Base-by-base conservation (phyloP, 2,888 invertebrate genomes). In the Drosophila macrospina region DNA sequence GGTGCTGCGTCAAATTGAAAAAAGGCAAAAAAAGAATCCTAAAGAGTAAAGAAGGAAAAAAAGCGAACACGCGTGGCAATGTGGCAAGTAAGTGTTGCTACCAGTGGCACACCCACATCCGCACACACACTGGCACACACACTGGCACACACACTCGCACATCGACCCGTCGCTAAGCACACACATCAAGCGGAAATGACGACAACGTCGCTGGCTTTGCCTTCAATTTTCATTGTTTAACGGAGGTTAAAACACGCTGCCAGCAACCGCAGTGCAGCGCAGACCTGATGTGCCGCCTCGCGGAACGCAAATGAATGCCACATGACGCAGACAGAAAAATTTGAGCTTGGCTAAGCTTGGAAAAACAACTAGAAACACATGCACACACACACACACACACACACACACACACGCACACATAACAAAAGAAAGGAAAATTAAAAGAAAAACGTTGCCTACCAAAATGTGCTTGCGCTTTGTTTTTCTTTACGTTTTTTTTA, bases 301-400 rank as follows among this genome's bases (percentile, higher is more conserved):
- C 63, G 64, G 80, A 78, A 69, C 70, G 55, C 64, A 77, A 84
- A 79, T 82, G 86, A 82, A 83, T 83, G 74, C 82, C 69, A 70
- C 85, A 79, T 84, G 83, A 86, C 82, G 83, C 70, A 86, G 83
- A 86, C 78, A 78, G 50, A 78, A 78, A 78, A 60, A 74, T 74
- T 71, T 65, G 44, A 78, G 78, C 77, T 48, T 74, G 64, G 68
- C 68, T 74, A 68, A 65, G 77, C 74, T 72, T 64, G 32, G 32
- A 51, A 65, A 72, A 61, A 51, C 32, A 45, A 6, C 24, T 16
- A 26, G 26, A 44, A 24, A 20, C 20, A 20, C 20, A 20, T 3
- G 3, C 20, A 20, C 20, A 20, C 20, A 20, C 20, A 20, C 20
- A 20, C 5, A 51, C 5, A 41, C 15, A 51, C 13, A 42, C 36